Evolutionary conservation across 2,888 invertebrate species (phyloP).

Genomic region (Heliconius cydno): DNA sequence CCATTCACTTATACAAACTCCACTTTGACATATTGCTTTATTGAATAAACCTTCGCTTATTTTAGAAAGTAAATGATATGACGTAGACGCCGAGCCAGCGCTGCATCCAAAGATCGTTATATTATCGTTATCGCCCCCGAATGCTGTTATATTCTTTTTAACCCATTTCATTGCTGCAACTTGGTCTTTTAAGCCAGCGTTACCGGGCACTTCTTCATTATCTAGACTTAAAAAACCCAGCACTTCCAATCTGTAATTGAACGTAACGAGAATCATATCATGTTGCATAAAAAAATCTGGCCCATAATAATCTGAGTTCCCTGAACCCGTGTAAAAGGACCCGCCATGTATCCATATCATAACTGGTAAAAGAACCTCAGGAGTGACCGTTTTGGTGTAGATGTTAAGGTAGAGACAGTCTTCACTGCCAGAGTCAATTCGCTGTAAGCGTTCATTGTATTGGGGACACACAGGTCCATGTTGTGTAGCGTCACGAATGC

Average conservation of each 20-base stretch:
- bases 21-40: conserved; percentile 81
- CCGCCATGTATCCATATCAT: conserved; percentile 82
- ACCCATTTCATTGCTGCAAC: conserved; percentile 79
- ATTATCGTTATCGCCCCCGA: conserved; percentile 73
- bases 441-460: conserved; percentile 76
- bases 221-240: conserved; percentile 77
- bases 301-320: conserved; percentile 76
- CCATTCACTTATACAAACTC: conserved; percentile 77
- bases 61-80: conserved; percentile 71
- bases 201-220: conserved; percentile 76
- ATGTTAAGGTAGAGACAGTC: conserved; percentile 89
- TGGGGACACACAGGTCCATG: conserved; percentile 78
- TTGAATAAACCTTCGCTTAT: conserved; percentile 74
- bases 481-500: conserved; percentile 66
- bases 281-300: conserved; percentile 77
- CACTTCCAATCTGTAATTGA: conserved; percentile 79
- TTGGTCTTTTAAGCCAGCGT: conserved; percentile 79
- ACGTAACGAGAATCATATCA: conserved; percentile 73
- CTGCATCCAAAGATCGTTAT: conserved; percentile 79
- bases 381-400: conserved; percentile 73
- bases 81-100: conserved; percentile 72
- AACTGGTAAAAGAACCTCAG: conserved; percentile 61
- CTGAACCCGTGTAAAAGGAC: conserved; percentile 78
- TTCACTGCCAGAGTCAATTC: conserved; percentile 81
- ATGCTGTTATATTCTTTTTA: conserved; percentile 69